Evolutionary conservation across 2,888 invertebrate genomes (phyloP).

Genomic region (Eupithecia vulgata): DNA sequence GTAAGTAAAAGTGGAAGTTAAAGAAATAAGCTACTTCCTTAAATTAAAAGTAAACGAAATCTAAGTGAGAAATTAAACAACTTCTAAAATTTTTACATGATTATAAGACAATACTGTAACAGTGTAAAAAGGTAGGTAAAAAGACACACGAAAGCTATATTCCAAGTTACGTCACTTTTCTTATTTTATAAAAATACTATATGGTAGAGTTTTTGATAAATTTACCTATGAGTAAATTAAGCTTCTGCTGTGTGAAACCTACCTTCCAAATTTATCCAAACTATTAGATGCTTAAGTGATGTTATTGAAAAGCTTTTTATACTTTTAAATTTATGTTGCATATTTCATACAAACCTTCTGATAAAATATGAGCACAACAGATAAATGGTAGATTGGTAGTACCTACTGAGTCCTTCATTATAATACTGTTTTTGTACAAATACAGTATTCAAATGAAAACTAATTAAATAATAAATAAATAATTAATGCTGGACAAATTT

Average conservation of each 20-base stretch:
- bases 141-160: neutral
- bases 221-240: neutral
- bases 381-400: neutral
- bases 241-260: neutral
- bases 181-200: neutral
- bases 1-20: slow-evolving; percentile 35
- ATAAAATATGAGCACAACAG: neutral
- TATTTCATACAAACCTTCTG: neutral
- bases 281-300: neutral
- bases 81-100: neutral
- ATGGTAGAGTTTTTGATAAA: neutral
- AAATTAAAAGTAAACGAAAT: neutral
- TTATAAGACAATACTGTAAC: no score
- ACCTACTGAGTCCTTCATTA: no score
- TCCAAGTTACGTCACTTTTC: neutral
- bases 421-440: neutral
- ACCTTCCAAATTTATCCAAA: neutral
- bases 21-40: slow-evolving; percentile 12
- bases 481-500: neutral
- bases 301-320: neutral
- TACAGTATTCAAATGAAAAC: neutral
- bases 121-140: no score
- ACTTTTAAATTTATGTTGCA: neutral
- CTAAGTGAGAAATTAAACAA: neutral
- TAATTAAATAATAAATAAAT: neutral